Base-by-base conservation (phyloP, 2,888 invertebrate species). In the Cactoblastis cactorum region DNA sequence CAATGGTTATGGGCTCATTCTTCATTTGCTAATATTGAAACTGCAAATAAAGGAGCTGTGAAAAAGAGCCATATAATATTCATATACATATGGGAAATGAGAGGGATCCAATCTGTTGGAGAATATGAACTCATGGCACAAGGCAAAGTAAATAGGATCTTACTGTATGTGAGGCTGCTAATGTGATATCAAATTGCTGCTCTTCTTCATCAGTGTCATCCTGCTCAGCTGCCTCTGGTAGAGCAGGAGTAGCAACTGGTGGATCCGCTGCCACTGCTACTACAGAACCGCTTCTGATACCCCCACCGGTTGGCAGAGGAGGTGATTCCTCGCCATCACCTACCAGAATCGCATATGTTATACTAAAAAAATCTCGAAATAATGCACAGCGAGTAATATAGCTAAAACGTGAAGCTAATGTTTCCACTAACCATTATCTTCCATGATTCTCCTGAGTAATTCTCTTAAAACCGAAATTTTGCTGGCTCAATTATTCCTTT, bases 111-210 rank as follows among this genome's bases (percentile, higher is more conserved):
- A n/a, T n/a, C n/a, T n/a, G n/a, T n/a, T n/a, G n/a, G n/a, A n/a
- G n/a, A n/a, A n/a, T n/a, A n/a, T n/a, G n/a, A n/a, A n/a, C n/a
- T n/a, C n/a, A n/a, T n/a, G n/a, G n/a, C n/a, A n/a, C n/a, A n/a
- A n/a, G n/a, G n/a, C n/a, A 22, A 12, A 41, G 14, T 22, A 2
- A 28, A 22, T 41, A 9, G 43, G 5, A 53, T 68, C 74, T 67
- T 12, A 88, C 88, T 3, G 87, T 84, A 56, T 89, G 88, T 54
- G 82, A 59, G 0, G 87, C 83, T 3, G 89, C 73, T 9, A 89
- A 67, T 0, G 79, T 63, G 52, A 85, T 84, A 54, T 89, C 89
- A 49, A 83, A 89, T 8, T 67, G 69, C 50, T 77, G 70, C 54
- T 62, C 71, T 45, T 74, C 78, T 5, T 65, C 79, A 0, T 71